Evolutionary conservation across 1,140 invertebrate genomes (phyloP).

Genomic region (Scylla paramamosain): DNA sequence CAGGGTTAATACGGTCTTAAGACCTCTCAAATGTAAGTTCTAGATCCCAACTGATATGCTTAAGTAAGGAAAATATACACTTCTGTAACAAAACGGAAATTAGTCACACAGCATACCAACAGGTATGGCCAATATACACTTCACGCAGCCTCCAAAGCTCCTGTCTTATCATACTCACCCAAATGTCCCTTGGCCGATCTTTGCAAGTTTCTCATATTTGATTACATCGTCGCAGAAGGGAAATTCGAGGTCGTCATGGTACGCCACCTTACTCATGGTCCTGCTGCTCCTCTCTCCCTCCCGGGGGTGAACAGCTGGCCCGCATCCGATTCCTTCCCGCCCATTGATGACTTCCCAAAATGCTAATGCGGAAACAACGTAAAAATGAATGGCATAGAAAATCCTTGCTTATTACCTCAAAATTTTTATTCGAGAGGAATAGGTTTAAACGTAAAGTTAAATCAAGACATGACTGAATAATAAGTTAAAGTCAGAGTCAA

Average conservation of each 20-base stretch:
- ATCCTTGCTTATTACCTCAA: background rate
- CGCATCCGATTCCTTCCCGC: background rate
- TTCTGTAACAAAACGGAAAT: too few relatives aligned
- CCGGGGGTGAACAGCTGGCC: conserved; percentile 65
- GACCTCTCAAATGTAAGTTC: too few relatives aligned
- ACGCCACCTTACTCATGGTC: conserved; percentile 51
- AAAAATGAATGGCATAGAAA: background rate
- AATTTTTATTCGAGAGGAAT: background rate
- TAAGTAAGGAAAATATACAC: too few relatives aligned
- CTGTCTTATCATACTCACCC: conserved; percentile 79
- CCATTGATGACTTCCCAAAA: background rate
- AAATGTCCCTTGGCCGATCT: conserved; percentile 99
- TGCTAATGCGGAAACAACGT: background rate
- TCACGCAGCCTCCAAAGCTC: background rate
- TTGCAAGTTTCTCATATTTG: conserved; percentile 97
- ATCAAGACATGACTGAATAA: background rate
- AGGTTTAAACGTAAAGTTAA: background rate
- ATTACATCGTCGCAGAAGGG: conserved; percentile 94
- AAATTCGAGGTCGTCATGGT: conserved; percentile 75
- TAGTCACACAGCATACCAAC: too few relatives aligned
- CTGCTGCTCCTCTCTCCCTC: background rate
- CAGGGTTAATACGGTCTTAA: too few relatives aligned
- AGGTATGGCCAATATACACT: too few relatives aligned
- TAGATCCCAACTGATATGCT: too few relatives aligned
- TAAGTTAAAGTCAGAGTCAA: conserved; percentile 36